Conservation (phyloP, 2,113 vertebrate genomes). For the Engraulis encrasicolus region DNA sequence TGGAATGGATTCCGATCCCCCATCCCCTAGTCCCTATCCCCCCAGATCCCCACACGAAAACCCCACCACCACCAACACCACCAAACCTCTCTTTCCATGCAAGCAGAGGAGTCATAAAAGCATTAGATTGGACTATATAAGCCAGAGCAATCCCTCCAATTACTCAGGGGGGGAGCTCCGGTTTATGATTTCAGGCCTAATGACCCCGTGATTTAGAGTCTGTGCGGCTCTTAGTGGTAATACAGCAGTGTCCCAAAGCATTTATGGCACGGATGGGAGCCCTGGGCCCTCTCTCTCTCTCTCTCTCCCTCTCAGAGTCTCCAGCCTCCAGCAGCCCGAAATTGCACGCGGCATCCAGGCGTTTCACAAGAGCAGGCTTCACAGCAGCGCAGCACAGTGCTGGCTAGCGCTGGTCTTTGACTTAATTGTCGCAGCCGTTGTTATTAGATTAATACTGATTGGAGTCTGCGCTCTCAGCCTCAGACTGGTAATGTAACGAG, state of each 20-base stretch:
- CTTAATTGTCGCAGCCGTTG: neutral
- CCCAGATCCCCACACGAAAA: constrained; percentile 31
- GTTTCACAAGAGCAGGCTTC: neutral
- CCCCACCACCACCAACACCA: constrained; percentile 27
- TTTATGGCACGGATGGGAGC: neutral
- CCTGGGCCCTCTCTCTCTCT: too few relatives aligned
- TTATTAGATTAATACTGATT: neutral
- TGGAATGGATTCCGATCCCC: constrained; percentile 43
- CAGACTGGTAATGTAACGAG: neutral
- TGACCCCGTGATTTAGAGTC: constrained; percentile 53
- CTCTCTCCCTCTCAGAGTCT: neutral
- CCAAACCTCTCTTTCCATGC: constrained; percentile 37
- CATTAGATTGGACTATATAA: constrained; percentile 53
- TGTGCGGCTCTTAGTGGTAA: constrained; percentile 41
- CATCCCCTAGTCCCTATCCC: too few relatives aligned
- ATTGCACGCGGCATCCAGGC: neutral
- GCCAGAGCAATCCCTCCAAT: constrained; percentile 44
- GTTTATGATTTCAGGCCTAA: constrained; percentile 53
- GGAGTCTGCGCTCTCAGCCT: neutral
- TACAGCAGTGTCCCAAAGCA: constrained; percentile 24
- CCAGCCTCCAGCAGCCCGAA: neutral
- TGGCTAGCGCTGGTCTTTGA: too few relatives aligned
- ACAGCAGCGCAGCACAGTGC: neutral
- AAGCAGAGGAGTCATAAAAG: constrained; percentile 52
- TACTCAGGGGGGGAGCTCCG: constrained; percentile 42